A percentile compares a stretch with the other conserved stretches of the same genome.
These are phyloP conservation scores for Eulacestoma nigropectus DNA, from an alignment of 2,113 vertebrate genomes.

Conservation along the genomic window DNA sequence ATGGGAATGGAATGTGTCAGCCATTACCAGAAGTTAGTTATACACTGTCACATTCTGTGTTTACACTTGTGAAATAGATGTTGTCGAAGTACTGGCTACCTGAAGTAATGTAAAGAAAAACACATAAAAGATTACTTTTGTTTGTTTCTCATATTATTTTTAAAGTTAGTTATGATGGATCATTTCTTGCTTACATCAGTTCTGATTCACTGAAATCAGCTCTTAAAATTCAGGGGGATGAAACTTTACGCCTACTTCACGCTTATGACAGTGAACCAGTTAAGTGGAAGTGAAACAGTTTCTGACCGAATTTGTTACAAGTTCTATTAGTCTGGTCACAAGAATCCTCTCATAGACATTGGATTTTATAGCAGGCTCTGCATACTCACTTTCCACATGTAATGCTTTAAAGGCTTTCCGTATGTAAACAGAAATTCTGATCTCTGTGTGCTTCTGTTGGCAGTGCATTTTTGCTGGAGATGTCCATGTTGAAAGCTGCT, in stretches of 20 bases:
- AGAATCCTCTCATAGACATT: background rate
- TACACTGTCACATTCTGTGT: background rate
- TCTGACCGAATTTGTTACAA: background rate
- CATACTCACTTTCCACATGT: background rate
- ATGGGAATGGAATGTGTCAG: background rate
- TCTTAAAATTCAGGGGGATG: background rate
- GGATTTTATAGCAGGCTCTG: background rate
- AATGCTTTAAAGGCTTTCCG: background rate
- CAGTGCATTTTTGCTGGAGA: background rate
- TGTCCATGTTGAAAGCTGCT: background rate
- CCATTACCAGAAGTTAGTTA: background rate
- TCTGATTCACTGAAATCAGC: background rate
- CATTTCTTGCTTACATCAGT: background rate
- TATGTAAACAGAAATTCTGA: background rate
- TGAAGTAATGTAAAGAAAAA: background rate
- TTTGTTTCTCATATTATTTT: background rate
- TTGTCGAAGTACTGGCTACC: background rate
- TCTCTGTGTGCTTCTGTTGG: background rate
- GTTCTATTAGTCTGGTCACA: background rate
- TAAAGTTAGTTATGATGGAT: background rate
- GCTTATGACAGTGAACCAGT: background rate
- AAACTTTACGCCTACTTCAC: background rate
- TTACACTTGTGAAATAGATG: background rate
- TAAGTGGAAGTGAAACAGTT: background rate
- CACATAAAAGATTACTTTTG: background rate